Evolutionary conservation across 92 coral and sea anemone genomes (phyloP), one percentile per base, ranked within the genome.

Genomic region (Palythoa heliodiscus): DNA sequence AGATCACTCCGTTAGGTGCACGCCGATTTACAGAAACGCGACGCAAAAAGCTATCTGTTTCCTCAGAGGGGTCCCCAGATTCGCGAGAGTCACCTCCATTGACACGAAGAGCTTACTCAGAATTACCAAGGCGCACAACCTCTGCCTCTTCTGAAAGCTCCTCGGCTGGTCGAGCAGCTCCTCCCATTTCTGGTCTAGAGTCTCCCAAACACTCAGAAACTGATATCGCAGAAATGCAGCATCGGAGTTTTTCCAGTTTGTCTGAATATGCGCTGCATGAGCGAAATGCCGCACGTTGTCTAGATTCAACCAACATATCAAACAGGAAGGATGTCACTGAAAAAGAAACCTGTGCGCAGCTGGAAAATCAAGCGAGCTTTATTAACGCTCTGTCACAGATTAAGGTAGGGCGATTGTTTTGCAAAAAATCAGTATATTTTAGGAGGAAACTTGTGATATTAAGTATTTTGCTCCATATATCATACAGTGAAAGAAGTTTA

Each of bases 321-420:
- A 74, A 11, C 17, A 58, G 37, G 54, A 47, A 20, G 55, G 78
- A 53, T n/a, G 11, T 68, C 19, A 37, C 77, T 43, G 70, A 70
- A 22, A 29, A 89, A 77, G 86, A 78, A 39, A 71, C 70, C 47
- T 38, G 70, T 0, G 69, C 70, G 8, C 48, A 68, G 54, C 82
- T 66, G 17, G 91, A 89, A 35, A 95, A 92, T 66, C 93, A 93
- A 75, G 83, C 89, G 24, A 92, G 89, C 61, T 71, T 94, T 75
- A 90, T 92, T 71, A 92, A 93, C 47, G 98, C 98, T 0, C 71
- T 94, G 77, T 94, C 98, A 1, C 95, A 92, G 87, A 94, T 94
- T 29, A 94, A 94, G 95, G 96, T 93, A 85, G 54, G 88, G 35
- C 35, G 35, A 29, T 29, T 29, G 35, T 29, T 29, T 29, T 29